Evolutionary conservation across 2,888 invertebrate species (phyloP).

Genomic region (Plagiodera versicolora): DNA sequence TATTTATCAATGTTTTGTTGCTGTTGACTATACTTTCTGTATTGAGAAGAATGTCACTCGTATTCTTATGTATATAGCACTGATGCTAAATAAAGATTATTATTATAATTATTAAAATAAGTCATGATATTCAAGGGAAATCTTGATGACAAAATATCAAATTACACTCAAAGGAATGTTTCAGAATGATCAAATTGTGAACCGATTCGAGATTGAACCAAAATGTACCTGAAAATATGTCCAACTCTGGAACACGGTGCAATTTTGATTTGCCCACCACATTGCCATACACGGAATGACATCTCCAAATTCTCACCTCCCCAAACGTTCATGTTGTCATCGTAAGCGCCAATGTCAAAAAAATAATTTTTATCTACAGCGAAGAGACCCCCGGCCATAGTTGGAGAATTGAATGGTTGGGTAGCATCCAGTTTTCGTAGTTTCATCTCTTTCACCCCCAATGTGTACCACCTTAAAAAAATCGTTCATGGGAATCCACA

Average conservation of each 20-base stretch:
- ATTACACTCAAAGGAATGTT: too few species aligned
- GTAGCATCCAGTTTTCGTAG: conserved; percentile 66
- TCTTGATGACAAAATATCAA: too few species aligned
- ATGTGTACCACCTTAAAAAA: conserved; percentile 66
- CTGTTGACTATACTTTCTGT: too few species aligned
- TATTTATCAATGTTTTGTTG: too few species aligned
- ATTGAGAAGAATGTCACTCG: too few species aligned
- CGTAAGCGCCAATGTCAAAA: conserved; percentile 76
- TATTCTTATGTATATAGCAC: too few species aligned
- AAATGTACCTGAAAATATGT: conserved; percentile 77
- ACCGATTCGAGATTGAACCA: neutral
- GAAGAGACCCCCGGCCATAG: conserved; percentile 95
- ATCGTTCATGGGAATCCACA: neutral
- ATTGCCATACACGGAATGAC: conserved; percentile 95
- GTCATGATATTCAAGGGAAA: too few species aligned
- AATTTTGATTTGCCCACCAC: conserved; percentile 88
- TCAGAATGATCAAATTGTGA: too few species aligned
- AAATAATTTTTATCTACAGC: conserved; percentile 84
- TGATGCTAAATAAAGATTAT: too few species aligned
- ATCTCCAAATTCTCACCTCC: conserved; percentile 98
- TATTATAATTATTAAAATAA: too few species aligned
- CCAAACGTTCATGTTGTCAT: conserved; percentile 84
- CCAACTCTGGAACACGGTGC: conserved; percentile 93
- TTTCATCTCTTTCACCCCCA: conserved; percentile 67
- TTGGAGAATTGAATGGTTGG: conserved; percentile 76